phyloP scores from a whole-genome alignment of 2,113 vertebrate genomes.

The Alces alces region DNA sequence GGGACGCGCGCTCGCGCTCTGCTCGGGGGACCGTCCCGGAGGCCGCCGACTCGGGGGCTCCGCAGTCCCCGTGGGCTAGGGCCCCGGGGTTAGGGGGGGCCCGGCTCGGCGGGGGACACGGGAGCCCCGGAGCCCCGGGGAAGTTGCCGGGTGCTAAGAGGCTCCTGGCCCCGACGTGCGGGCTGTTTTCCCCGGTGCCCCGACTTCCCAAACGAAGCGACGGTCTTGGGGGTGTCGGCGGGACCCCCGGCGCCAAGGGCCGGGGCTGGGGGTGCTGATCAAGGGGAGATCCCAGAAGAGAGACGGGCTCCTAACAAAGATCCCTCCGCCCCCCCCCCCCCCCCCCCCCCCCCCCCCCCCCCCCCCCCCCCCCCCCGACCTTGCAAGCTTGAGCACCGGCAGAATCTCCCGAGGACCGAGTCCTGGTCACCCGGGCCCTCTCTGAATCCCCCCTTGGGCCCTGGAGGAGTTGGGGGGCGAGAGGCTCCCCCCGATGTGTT shows the following conservation, averaged over 20 bases:
- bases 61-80: not conserved
- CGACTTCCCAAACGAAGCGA: not conserved
- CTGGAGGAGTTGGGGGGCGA: conserved; percentile 39
- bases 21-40: not conserved
- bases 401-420: conserved; percentile 10
- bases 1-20: not conserved
- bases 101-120: not conserved
- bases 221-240: conserved; percentile 58
- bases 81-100: not conserved
- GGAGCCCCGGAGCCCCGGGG: not conserved
- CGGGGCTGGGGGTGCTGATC: not conserved
- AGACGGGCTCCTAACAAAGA: conserved; percentile 65
- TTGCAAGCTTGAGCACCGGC: conserved; percentile 34
- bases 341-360: not conserved
- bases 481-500: conserved; percentile 58
- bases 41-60: not conserved
- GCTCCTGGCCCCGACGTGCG: conserved; percentile 61
- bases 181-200: not conserved
- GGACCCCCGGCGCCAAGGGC: not conserved
- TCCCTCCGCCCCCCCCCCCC: not conserved
- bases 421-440: not conserved
- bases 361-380: not conserved
- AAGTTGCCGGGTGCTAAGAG: conserved; percentile 61
- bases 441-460: not conserved
- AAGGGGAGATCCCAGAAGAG: conserved; percentile 18